Evolutionary conservation across 2,113 vertebrate genomes (phyloP).

Genomic region (Podocnemis expansa): DNA sequence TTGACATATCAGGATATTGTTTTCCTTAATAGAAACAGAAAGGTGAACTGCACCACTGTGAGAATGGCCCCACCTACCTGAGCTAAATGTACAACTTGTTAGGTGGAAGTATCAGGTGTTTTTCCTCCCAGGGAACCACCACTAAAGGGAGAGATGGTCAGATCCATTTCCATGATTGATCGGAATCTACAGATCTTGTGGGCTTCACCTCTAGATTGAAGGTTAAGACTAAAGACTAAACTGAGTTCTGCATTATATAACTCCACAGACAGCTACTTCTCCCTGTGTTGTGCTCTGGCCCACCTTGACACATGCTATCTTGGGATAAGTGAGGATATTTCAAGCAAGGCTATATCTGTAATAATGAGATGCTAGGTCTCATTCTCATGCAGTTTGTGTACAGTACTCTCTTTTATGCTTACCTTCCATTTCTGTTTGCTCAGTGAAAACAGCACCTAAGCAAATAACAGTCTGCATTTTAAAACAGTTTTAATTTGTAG

Average conservation of each 20-base stretch:
- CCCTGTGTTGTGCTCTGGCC: not conserved
- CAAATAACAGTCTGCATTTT: conserved; percentile 69
- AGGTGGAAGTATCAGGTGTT: not conserved
- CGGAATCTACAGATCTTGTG: not conserved
- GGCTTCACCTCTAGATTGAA: not conserved
- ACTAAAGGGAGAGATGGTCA: not conserved
- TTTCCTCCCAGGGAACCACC: not conserved
- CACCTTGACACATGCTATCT: not conserved
- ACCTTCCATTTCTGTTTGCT: conserved; percentile 44
- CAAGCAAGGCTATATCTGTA: not conserved
- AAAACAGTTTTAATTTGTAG: conserved; percentile 67
- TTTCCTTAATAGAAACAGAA: not conserved
- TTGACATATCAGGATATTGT: not conserved
- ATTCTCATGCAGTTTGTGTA: conserved; percentile 32
- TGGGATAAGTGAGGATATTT: not conserved
- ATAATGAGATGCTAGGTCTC: not conserved
- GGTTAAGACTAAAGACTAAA: not conserved
- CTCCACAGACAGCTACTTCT: not conserved
- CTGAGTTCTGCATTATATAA: fast-evolving
- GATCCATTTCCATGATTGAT: not conserved
- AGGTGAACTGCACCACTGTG: conserved; percentile 28
- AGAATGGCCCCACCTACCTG: not conserved
- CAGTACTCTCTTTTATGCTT: conserved; percentile 22
- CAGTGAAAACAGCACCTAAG: conserved; percentile 44
- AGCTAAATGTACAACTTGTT: not conserved